Evolutionary conservation across 2,797 vertebrate species (phyloP).

Genomic region (Sitta carolinensis): DNA sequence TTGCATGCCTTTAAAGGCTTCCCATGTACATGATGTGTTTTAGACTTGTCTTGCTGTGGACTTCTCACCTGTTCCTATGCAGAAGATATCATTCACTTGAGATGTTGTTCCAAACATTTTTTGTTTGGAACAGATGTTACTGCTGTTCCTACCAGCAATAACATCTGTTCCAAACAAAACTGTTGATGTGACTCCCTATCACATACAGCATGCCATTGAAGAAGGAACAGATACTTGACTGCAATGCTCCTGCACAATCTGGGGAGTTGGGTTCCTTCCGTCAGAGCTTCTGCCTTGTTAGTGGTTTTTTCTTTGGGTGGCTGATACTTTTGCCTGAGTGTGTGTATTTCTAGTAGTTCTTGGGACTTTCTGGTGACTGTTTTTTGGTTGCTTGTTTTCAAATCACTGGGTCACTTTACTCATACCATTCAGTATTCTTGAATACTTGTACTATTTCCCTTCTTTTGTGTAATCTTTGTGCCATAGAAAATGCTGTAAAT

Average conservation of each 20-base stretch:
- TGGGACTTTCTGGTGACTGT: background rate
- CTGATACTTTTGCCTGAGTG: background rate
- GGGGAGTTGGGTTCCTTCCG: background rate
- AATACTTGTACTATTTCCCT: background rate
- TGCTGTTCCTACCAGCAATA: no score
- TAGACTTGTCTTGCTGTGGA: background rate
- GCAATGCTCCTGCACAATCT: background rate
- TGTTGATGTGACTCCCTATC: background rate
- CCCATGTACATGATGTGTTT: background rate
- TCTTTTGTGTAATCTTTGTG: background rate
- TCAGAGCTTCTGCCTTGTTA: background rate
- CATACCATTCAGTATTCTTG: background rate
- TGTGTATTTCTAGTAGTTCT: background rate
- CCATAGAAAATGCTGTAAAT: background rate
- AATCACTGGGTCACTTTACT: background rate
- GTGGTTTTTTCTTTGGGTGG: background rate
- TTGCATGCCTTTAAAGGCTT: background rate
- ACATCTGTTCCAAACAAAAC: background rate
- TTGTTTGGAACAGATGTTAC: no score
- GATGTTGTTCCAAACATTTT: background rate
- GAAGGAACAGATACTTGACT: background rate
- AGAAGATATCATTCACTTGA: background rate
- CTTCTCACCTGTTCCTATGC: background rate
- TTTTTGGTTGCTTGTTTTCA: background rate
- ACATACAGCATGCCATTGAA: background rate